A percentile compares a stretch with the other conserved stretches of the same genome.
Conservation (phyloP, 1,140 invertebrate species). For the Cydia amplana region DNA sequence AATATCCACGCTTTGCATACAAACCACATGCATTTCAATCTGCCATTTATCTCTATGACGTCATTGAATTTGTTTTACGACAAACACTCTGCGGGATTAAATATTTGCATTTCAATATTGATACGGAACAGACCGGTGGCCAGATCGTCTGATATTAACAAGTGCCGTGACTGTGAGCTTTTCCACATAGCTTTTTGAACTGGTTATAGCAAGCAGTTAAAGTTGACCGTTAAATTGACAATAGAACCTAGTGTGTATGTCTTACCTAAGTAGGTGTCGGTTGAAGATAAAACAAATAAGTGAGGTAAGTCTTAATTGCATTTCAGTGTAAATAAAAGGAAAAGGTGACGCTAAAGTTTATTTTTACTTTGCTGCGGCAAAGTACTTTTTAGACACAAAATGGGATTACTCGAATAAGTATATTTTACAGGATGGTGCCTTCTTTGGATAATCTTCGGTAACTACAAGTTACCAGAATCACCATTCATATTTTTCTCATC, state of each 20-base stretch:
- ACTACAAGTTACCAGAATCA: no score
- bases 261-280: slow-evolving; percentile 12
- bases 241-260: not conserved
- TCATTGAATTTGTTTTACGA: slow-evolving; percentile 27
- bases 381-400: no score
- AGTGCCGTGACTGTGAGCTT: not conserved
- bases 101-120: slow-evolving; percentile 26
- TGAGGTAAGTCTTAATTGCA: slow-evolving; percentile 16
- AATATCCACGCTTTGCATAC: not conserved
- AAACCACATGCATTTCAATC: slow-evolving; percentile 26
- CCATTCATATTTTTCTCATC: no score
- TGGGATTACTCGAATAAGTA: no score
- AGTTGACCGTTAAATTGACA: slow-evolving; percentile 8
- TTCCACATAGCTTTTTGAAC: not conserved
- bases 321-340: not conserved
- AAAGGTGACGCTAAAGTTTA: not conserved
- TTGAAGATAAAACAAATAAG: slow-evolving; percentile 33
- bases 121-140: slow-evolving; percentile 9
- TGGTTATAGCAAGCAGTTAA: not conserved
- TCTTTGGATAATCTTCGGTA: no score
- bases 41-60: slow-evolving; percentile 27
- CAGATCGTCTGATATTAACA: not conserved
- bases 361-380: no score
- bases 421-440: no score
- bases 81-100: not conserved